Percentiles rank a stretch among this genome's conserved stretches.
phyloP scores from a whole-genome alignment of 2,113 vertebrate genomes.

The Oreotragus oreotragus region DNA sequence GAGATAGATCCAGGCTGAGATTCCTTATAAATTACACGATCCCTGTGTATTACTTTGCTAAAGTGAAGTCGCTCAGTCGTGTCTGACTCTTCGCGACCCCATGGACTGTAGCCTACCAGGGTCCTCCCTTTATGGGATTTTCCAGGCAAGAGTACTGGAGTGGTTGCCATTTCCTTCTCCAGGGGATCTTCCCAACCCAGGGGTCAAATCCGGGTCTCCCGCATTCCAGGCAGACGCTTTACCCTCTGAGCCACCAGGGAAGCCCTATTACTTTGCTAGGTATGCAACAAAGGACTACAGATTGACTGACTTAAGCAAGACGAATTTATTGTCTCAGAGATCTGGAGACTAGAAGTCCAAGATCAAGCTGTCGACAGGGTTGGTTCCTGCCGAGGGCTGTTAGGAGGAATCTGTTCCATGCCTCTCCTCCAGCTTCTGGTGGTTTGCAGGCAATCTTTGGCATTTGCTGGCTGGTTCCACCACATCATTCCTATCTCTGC shows the following conservation, averaged over 20 bases:
- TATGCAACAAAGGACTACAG: background rate
- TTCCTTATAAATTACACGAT: background rate
- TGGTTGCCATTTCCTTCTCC: no score
- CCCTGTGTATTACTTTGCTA: background rate
- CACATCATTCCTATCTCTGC: background rate
- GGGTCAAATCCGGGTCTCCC: no score
- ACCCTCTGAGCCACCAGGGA: no score
- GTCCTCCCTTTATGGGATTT: no score
- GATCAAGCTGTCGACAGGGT: background rate
- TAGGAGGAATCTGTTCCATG: background rate
- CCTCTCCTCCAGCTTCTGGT: background rate
- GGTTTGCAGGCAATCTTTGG: background rate
- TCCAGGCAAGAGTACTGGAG: no score
- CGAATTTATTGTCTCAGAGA: background rate
- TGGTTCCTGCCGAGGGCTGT: background rate
- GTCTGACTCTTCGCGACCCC: no score
- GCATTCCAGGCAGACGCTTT: no score
- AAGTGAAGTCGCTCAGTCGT: no score
- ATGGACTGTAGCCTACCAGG: no score
- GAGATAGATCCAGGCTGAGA: background rate
- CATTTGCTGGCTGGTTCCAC: background rate
- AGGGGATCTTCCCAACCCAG: no score
- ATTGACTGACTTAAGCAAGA: background rate
- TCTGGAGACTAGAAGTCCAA: background rate
- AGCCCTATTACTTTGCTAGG: background rate